Conservation (phyloP, 2,113 vertebrate species). For the Xenopus borealis region DNA sequence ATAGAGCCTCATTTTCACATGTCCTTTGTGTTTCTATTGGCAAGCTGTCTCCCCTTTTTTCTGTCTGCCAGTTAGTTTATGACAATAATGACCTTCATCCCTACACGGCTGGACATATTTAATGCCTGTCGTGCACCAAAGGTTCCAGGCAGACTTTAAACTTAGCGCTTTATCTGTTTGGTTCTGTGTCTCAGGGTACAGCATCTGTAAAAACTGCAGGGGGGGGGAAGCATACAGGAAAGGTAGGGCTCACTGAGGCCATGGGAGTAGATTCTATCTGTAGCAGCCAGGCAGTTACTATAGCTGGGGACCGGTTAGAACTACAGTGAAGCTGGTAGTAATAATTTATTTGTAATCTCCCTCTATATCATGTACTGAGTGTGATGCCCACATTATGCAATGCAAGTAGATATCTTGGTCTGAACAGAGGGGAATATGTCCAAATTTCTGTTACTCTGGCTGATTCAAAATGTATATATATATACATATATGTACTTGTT, state of each 20-base stretch:
- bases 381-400: no score
- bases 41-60: not conserved
- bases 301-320: no score
- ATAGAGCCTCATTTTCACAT: constrained; percentile 12
- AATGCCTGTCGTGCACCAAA: constrained; percentile 15
- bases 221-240: constrained; percentile 24
- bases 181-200: not conserved
- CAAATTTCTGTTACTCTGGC: no score
- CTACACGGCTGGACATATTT: constrained; percentile 13
- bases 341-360: no score
- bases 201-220: constrained; percentile 28
- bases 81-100: constrained; percentile 15
- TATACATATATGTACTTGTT: no score
- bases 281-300: no score
- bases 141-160: constrained; percentile 2
- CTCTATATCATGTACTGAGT: no score
- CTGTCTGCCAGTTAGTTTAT: constrained; percentile 9
- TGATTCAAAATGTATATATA: no score
- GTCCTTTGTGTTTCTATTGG: constrained; percentile 5
- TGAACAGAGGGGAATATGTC: no score
- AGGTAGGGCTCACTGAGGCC: constrained; percentile 32
- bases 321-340: no score
- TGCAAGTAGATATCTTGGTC: no score
- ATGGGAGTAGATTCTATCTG: constrained; percentile 22
- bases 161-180: constrained; percentile 7